Base-by-base conservation (phyloP, 2,888 invertebrate species). In the Dusona sp. region DNA sequence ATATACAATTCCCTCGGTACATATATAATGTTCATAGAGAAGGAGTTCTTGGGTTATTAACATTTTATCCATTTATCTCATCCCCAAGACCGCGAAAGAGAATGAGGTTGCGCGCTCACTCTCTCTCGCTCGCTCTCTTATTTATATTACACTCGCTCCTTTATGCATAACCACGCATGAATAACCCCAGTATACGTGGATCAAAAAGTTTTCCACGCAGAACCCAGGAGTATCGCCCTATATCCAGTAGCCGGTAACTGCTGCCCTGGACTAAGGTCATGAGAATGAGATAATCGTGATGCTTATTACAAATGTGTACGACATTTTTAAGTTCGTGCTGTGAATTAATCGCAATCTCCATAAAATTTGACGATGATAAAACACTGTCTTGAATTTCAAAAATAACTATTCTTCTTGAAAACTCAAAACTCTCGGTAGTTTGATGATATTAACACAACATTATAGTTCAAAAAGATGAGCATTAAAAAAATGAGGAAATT, bases 11-110 rank as follows among this genome's bases (percentile, higher is more conserved):
- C 9, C n/a, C 54, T 57, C 8, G 22, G 22, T 16, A 54, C 54
- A 54, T 42, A 42, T 42, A 29, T 19, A 29, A 67, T 57, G n/a
- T 42, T 48, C 51, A 70, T 70, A 70, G 61, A 67, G 42, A 83
- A 79, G 73, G 72, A 70, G 29, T 54, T 77, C 77, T 64, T 65
- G 79, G 81, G 70, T 87, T 86, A 88, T 88, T 88, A 88, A 84
- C 87, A 88, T 88, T 88, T 87, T 86, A 88, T 87, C 84, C 80
- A 88, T 86, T 88, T 87, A 88, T 87, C 81, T 88, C 85, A 68
- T 79, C 70, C 54, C 79, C 22, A 42, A 36, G 48, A 79, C 68
- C 73, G 29, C 74, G 9, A 13, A 51, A n/a, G 77, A 45, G 45
- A 78, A 83, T 64, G 38, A 78, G 74, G 74, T 67, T 57, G 38